These are phyloP conservation scores for Euborellia annulipes DNA, from an alignment of 1,140 invertebrate species.

Conservation along the genomic window DNA sequence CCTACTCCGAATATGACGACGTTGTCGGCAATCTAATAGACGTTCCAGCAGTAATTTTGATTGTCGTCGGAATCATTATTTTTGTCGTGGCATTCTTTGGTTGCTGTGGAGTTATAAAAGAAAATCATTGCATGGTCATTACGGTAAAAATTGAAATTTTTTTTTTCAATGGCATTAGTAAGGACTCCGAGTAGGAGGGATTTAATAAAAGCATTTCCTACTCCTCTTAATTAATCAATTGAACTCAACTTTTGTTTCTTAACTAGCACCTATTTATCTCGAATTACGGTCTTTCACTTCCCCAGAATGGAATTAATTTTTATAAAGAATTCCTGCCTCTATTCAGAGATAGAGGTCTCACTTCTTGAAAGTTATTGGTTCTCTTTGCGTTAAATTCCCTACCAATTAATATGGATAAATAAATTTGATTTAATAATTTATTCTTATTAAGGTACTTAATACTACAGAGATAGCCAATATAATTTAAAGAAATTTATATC, in stretches of 20 bases:
- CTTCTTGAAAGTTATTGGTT: too few species aligned
- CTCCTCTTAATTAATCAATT: not conserved
- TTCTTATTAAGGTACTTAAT: too few species aligned
- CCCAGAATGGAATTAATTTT: not conserved
- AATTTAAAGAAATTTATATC: too few species aligned
- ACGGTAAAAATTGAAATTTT: conserved; percentile 38
- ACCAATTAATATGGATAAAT: too few species aligned
- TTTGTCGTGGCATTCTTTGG: conserved; percentile 76
- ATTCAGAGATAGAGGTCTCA: too few species aligned
- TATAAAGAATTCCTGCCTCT: not conserved
- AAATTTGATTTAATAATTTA: too few species aligned
- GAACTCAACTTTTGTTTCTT: not conserved
- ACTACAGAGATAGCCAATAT: too few species aligned
- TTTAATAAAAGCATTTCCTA: not conserved
- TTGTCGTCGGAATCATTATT: conserved; percentile 67
- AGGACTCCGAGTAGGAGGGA: not conserved
- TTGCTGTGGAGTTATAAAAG: conserved; percentile 73
- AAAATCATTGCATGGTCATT: conserved; percentile 75
- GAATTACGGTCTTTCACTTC: not conserved
- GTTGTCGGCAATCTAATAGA: conserved; percentile 53
- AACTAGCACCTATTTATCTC: not conserved
- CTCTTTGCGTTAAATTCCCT: too few species aligned
- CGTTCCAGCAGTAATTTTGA: conserved; percentile 58
- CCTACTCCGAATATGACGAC: conserved; percentile 48
- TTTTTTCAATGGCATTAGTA: not conserved